Evolutionary conservation across 2,113 vertebrate species (phyloP).

Genomic region (Pseudorectes ferrugineus): DNA sequence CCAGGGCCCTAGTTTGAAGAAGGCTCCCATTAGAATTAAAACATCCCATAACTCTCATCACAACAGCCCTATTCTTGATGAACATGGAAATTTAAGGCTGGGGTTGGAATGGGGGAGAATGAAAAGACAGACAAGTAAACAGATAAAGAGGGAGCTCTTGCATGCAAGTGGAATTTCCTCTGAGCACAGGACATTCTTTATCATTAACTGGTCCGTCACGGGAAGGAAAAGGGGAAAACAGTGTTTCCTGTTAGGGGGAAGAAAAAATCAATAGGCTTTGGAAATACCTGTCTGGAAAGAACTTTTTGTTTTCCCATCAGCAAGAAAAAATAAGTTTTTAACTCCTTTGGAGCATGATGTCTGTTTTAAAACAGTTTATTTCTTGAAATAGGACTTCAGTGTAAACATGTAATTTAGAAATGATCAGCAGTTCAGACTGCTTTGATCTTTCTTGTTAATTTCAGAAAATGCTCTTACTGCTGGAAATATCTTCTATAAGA

Average conservation of each 20-base stretch:
- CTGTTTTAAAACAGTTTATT: background rate
- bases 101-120: background rate
- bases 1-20: constrained; percentile 48
- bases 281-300: constrained; percentile 53
- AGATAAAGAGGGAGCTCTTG: constrained; percentile 60
- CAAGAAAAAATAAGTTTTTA: constrained; percentile 5
- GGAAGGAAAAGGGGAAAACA: constrained; percentile 72
- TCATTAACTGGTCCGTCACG: constrained; percentile 66
- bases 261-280: constrained; percentile 28
- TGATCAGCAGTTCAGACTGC: background rate
- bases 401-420: background rate
- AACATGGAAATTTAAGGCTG: background rate
- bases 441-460: background rate
- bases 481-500: background rate
- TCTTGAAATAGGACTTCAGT: background rate
- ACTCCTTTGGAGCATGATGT: background rate
- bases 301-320: background rate
- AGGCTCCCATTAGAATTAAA: constrained; percentile 61
- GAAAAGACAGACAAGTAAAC: constrained; percentile 21
- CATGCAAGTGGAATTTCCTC: constrained; percentile 66
- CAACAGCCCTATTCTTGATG: constrained; percentile 56
- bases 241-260: constrained; percentile 63
- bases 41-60: constrained; percentile 43
- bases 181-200: constrained; percentile 70
- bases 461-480: background rate